These are phyloP conservation scores for Neocrepidodera transversa DNA, from an alignment of 2,888 invertebrate species.

Conservation along the genomic window DNA sequence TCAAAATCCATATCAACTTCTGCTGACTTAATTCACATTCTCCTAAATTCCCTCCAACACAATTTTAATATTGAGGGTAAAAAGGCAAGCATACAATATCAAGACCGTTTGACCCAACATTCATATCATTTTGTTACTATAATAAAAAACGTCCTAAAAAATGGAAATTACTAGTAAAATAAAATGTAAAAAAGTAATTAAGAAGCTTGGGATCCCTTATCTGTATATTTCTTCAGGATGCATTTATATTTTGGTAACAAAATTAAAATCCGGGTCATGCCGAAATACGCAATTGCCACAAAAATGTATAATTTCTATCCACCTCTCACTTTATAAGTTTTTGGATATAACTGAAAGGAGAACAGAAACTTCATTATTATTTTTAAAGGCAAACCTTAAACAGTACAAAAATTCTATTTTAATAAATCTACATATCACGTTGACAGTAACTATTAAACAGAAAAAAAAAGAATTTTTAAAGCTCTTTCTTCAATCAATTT, in stretches of 20 bases:
- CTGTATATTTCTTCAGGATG: too few species aligned
- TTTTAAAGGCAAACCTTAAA: neutral
- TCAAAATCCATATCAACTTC: conserved; percentile 33
- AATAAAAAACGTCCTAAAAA: too few species aligned
- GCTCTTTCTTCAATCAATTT: conserved; percentile 34
- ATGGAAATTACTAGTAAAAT: too few species aligned
- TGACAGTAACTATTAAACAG: conserved; percentile 35
- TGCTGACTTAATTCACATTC: conserved; percentile 29
- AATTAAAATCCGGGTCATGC: neutral
- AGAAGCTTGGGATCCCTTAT: too few species aligned
- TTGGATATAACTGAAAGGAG: neutral
- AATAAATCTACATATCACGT: conserved; percentile 45
- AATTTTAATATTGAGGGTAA: conserved; percentile 32
- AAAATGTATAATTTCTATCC: conserved; percentile 5
- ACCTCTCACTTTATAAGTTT: conserved; percentile 1
- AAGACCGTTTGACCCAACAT: conserved; percentile 7
- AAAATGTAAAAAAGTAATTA: too few species aligned
- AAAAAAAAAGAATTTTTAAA: conserved; percentile 34
- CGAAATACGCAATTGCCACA: neutral
- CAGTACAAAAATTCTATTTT: conserved; percentile 39
- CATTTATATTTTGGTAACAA: neutral
- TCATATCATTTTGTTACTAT: conserved; percentile 1
- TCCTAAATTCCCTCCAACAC: conserved; percentile 27
- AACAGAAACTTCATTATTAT: neutral
- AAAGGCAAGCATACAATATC: conserved; percentile 36